A percentile compares a stretch with the other conserved stretches of the same genome.
These are phyloP conservation scores for Nomada fabriciana DNA, from an alignment of 2,888 invertebrate genomes.

Conservation along the genomic window DNA sequence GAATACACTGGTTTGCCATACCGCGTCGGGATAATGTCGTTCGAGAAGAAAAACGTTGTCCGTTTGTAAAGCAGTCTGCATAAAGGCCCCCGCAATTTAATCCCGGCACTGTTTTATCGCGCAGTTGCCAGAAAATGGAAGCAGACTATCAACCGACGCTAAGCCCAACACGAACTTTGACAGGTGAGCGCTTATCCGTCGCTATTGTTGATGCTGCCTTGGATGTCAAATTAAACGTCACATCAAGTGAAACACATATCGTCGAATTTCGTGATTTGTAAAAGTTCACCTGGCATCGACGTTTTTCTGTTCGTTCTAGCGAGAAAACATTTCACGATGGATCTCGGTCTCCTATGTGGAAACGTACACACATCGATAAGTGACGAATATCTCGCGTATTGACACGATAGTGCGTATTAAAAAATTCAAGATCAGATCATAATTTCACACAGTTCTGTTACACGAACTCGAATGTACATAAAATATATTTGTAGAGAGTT, in stretches of 20 bases:
- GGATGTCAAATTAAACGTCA: slow-evolving; percentile 68
- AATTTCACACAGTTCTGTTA: slow-evolving; percentile 4
- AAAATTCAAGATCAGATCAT: slow-evolving; percentile 25
- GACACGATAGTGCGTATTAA: slow-evolving; percentile 32
- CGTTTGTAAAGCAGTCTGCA: slow-evolving; percentile 51
- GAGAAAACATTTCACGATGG: slow-evolving; percentile 33
- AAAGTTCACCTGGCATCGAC: slow-evolving; percentile 37
- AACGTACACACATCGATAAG: slow-evolving; percentile 31
- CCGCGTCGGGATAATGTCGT: slow-evolving; percentile 64
- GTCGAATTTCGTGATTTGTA: slow-evolving; percentile 5
- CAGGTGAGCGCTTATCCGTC: slow-evolving; percentile 76
- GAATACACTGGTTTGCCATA: slow-evolving; percentile 64
- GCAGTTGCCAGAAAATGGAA: slow-evolving; percentile 78
- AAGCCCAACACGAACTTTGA: slow-evolving; percentile 83
- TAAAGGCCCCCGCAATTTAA: slow-evolving; percentile 20
- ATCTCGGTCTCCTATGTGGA: slow-evolving; percentile 18
- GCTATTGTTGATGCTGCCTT: slow-evolving; percentile 64
- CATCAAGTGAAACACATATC: slow-evolving; percentile 30
- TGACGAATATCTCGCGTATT: slow-evolving; percentile 46
- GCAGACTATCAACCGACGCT: slow-evolving; percentile 83
- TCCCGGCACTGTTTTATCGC: slow-evolving; percentile 42
- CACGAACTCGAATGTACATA: neutral
- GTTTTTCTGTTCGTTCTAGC: slow-evolving; percentile 26
- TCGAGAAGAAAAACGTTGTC: slow-evolving; percentile 52
- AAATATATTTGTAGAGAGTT: slow-evolving; percentile 4